These are phyloP conservation scores for Archilochus colubris DNA, from an alignment of 2,113 vertebrate genomes.

Conservation along the genomic window DNA sequence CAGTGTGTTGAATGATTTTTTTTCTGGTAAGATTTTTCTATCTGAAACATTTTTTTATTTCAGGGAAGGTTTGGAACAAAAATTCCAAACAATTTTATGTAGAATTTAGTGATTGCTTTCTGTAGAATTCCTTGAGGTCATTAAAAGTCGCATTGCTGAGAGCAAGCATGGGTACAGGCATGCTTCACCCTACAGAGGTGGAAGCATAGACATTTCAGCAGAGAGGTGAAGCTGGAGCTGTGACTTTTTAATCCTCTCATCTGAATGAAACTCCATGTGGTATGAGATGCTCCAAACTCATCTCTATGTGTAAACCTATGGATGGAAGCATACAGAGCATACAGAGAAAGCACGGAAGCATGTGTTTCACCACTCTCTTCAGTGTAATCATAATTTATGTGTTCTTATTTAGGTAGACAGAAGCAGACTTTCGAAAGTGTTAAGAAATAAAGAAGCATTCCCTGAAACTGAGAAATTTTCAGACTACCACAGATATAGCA, in stretches of 20 bases:
- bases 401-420: not conserved
- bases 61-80: not conserved
- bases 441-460: conserved; percentile 17
- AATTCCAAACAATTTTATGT: not conserved
- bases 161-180: not conserved
- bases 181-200: fast-evolving
- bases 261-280: not conserved
- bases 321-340: not conserved
- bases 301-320: not conserved
- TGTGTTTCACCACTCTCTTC: not conserved
- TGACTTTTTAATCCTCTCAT: not conserved
- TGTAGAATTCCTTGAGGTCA: not conserved
- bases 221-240: not conserved
- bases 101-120: not conserved
- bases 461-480: not conserved
- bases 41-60: not conserved
- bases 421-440: not conserved
- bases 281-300: not conserved
- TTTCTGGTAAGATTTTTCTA: not conserved
- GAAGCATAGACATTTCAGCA: not conserved
- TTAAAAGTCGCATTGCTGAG: not conserved
- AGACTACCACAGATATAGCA: not conserved
- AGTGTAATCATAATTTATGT: not conserved
- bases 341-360: not conserved
- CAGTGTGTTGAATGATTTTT: not conserved